Conservation (phyloP, 2,113 vertebrate species). For the Microtus pennsylvanicus region DNA sequence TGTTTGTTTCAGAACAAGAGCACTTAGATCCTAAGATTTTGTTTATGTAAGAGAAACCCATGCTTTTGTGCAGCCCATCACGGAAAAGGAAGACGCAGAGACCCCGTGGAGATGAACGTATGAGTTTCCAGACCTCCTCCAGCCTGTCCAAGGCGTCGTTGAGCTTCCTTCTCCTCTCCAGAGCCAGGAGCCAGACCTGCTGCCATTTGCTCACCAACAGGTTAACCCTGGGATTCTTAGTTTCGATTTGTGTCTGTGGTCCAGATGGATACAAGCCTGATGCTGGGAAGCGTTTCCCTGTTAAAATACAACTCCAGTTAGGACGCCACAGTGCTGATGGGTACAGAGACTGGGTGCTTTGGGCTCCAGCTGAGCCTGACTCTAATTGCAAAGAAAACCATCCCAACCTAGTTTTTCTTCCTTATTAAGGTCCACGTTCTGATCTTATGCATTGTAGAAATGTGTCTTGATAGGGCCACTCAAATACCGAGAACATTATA, state of each 20-base stretch:
- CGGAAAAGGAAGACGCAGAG: background rate
- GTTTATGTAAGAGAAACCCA: background rate
- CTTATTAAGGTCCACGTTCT: background rate
- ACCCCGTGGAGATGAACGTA: accelerated
- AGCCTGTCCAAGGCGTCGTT: conserved; percentile 97
- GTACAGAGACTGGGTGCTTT: background rate
- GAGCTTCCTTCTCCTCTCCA: conserved; percentile 96
- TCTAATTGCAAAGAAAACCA: background rate
- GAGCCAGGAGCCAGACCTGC: conserved; percentile 98
- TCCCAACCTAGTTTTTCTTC: background rate
- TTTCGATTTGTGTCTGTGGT: conserved; percentile 94
- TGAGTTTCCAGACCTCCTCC: conserved; percentile 92
- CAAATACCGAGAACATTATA: background rate
- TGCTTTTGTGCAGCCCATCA: background rate
- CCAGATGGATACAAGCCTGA: conserved; percentile 93
- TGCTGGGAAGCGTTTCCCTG: conserved; percentile 96
- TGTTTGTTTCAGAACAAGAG: conserved; percentile 40
- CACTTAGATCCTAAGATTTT: background rate
- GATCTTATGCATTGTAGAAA: background rate
- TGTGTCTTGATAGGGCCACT: background rate
- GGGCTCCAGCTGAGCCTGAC: background rate
- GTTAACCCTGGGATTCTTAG: conserved; percentile 96
- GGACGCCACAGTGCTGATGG: background rate
- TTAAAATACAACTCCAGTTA: conserved; percentile 73
- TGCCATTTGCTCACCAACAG: conserved; percentile 99